Conservation (phyloP, 2,113 vertebrate genomes). For the Phodopus roborovskii region DNA sequence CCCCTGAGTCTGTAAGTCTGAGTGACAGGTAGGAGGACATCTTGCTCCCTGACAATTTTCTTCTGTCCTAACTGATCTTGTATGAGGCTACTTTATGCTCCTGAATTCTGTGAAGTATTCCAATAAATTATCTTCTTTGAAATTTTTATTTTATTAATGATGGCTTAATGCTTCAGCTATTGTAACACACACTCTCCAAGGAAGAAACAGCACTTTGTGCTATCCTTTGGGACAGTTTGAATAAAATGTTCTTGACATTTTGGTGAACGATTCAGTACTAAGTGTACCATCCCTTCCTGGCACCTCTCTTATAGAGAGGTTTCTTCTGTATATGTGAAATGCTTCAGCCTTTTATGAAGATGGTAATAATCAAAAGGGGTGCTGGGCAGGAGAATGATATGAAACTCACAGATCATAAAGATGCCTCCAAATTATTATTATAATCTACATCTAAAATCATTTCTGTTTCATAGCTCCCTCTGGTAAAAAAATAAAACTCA, state of each 20-base stretch:
- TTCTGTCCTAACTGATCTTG: not conserved
- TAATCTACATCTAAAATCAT: conserved; percentile 82
- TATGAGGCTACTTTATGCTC: not conserved
- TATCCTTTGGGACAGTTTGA: conserved; percentile 36
- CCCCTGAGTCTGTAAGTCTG: not conserved
- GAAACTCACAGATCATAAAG: conserved; percentile 81
- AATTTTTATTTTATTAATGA: not conserved
- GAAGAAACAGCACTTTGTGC: not conserved
- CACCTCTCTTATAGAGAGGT: not conserved
- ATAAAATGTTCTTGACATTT: conserved; percentile 42
- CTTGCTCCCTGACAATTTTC: not conserved
- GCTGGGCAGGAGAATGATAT: conserved; percentile 66
- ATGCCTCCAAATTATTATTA: conserved; percentile 76
- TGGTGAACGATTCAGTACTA: not conserved
- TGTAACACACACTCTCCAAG: conserved; percentile 7
- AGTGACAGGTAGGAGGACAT: no score
- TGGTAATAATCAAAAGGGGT: conserved; percentile 62
- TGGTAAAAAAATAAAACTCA: conserved; percentile 80
- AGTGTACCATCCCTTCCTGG: not conserved
- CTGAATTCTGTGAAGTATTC: not conserved
- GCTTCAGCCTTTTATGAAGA: conserved; percentile 32
- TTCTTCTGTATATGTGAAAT: not conserved
- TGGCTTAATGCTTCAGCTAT: not conserved
- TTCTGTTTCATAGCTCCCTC: conserved; percentile 80
- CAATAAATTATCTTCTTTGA: not conserved